Percentiles rank a stretch among this genome's conserved stretches.
These are phyloP conservation scores for Mastomys coucha DNA, from an alignment of 2,113 vertebrate species.

Conservation along the genomic window DNA sequence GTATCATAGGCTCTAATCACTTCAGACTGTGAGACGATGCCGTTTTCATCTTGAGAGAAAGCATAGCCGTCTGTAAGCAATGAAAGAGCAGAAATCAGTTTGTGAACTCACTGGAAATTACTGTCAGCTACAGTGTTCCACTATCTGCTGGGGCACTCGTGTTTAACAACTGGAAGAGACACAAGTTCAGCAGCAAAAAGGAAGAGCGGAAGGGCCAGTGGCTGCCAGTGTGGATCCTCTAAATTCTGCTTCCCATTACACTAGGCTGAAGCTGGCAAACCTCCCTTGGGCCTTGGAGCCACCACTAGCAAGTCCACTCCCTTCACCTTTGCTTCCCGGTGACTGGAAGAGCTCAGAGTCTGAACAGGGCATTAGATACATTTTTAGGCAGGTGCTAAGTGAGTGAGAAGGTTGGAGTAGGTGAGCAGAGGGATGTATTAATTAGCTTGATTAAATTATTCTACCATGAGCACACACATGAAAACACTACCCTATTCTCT, in stretches of 20 bases:
- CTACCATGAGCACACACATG: background rate
- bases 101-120: background rate
- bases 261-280: background rate
- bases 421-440: background rate
- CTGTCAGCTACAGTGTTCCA: background rate
- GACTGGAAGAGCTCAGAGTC: background rate
- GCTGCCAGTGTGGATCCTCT: background rate
- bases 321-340: background rate
- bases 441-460: background rate
- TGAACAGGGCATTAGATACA: background rate
- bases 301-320: background rate
- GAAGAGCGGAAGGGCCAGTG: background rate
- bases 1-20: slow-evolving; percentile 98
- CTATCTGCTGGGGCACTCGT: background rate
- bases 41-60: slow-evolving; percentile 99
- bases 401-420: background rate
- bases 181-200: background rate
- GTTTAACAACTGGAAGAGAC: background rate
- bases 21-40: slow-evolving; percentile 98
- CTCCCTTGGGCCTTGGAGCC: background rate
- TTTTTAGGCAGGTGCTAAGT: background rate
- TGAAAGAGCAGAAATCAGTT: slow-evolving; percentile 37
- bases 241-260: background rate
- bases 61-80: slow-evolving; percentile 94
- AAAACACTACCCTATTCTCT: too few relatives aligned